Conservation (phyloP, 2,888 invertebrate species). For the Lasioglossum figueresi region DNA sequence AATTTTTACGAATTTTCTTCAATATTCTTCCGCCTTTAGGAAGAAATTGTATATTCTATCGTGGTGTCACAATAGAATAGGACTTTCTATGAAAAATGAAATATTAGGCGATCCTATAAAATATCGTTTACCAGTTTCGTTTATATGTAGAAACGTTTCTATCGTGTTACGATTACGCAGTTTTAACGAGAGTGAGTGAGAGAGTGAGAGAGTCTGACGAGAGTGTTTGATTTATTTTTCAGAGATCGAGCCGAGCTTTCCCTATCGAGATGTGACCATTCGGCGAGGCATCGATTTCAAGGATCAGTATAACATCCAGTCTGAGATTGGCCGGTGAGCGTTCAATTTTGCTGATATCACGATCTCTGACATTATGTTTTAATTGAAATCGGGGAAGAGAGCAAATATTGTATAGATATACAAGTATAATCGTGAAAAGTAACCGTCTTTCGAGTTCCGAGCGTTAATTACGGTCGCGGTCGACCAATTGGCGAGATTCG, state of each 20-base stretch:
- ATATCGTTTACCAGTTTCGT: neutral
- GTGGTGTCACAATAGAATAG: neutral
- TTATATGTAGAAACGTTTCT: neutral
- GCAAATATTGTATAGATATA: neutral
- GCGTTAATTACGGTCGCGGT: neutral
- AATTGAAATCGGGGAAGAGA: no score
- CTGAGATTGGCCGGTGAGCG: slow-evolving; percentile 96
- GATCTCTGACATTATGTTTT: neutral
- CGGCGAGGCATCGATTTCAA: slow-evolving; percentile 94
- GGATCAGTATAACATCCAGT: slow-evolving; percentile 93
- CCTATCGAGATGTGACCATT: slow-evolving; percentile 93
- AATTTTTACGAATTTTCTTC: no score
- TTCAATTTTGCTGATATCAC: neutral
- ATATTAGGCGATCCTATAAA: no score
- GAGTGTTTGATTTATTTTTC: slow-evolving; percentile 81
- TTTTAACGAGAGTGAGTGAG: neutral
- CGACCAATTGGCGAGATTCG: slow-evolving; percentile 14
- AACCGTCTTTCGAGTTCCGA: no score
- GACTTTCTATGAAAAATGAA: neutral
- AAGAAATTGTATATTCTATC: no score
- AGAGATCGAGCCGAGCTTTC: slow-evolving; percentile 96
- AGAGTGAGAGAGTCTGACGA: neutral
- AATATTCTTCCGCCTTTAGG: no score
- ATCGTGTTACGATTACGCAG: neutral
- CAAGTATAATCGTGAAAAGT: neutral